phyloP scores from a whole-genome alignment of 2,888 invertebrate genomes.

The Bembecia ichneumoniformis region DNA sequence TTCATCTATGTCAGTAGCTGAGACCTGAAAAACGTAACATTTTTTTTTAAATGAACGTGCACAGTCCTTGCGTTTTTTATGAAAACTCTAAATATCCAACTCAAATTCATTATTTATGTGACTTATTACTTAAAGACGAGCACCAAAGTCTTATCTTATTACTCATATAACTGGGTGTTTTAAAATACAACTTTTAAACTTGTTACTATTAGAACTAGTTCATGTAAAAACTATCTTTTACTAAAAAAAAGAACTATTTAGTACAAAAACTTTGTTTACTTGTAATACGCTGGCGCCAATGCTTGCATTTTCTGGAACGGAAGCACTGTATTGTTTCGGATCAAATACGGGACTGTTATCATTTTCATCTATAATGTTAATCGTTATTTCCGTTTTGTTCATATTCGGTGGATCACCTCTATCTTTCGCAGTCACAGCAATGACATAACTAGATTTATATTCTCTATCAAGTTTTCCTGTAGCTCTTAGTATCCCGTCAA shows the following conservation, averaged over 20 bases:
- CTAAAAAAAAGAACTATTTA: background rate
- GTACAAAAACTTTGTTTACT: slow-evolving; percentile 51
- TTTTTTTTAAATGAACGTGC: slow-evolving; percentile 9
- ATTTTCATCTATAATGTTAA: slow-evolving; percentile 88
- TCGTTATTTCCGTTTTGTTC: slow-evolving; percentile 77
- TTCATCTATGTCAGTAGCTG: slow-evolving; percentile 90
- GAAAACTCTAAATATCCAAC: background rate
- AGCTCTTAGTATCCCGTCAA: slow-evolving; percentile 89
- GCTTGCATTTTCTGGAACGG: slow-evolving; percentile 93
- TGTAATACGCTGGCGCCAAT: slow-evolving; percentile 92
- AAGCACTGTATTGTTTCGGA: slow-evolving; percentile 90
- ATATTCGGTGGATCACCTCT: slow-evolving; percentile 87
- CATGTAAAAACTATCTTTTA: background rate
- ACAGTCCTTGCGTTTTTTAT: background rate
- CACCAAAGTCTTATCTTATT: too few species aligned
- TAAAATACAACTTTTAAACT: background rate
- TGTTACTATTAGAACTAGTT: background rate
- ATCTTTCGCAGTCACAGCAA: slow-evolving; percentile 88
- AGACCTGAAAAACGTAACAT: slow-evolving; percentile 71
- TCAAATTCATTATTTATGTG: background rate
- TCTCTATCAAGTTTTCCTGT: slow-evolving; percentile 91
- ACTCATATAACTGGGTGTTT: too few species aligned
- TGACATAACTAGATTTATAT: slow-evolving; percentile 79
- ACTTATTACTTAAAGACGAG: background rate
- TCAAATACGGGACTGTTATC: slow-evolving; percentile 92